Evolutionary conservation across 2,797 vertebrate species (phyloP), one percentile per base, ranked within the genome.

Genomic region (Eulemur mongoz): DNA sequence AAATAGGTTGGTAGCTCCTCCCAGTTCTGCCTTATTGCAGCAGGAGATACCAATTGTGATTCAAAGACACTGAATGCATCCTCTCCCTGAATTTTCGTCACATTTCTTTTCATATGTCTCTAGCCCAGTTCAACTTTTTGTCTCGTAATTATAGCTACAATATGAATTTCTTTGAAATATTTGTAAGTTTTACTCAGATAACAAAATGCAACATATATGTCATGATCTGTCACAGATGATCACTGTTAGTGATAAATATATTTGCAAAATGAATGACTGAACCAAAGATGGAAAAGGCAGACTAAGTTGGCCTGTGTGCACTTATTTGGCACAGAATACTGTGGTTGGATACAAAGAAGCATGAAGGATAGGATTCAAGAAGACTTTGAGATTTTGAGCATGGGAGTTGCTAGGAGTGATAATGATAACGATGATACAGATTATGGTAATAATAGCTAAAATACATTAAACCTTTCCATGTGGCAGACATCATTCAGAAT

Each of bases 101-200:
- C 89, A 65, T 59, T 65, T 93, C 12, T 22, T 84, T 91, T 70
- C 87, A 61, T 80, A 0, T 45, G 40, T 95, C 67, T 95, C 30
- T 73, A 92, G 27, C 70, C 94, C 50, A 72, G 23, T 82, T 95
- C 67, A 91, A 15, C 22, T 67, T 96, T 96, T 67, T 80, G 38
- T 61, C 45, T 92, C 73, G 59, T 92, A 90, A 91, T 89, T 94
- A 85, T 11, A 96, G 27, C 65, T 86, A 13, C 23, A 81, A 23
- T 97, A 35, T 50, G 50, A 43, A 75, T 94, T 63, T 80, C 22
- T 95, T 80, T 85, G 17, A 89, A 89, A 84, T 96, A 84, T 84
- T 89, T 87, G 18, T 88, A 80, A 90, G 65, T 95, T 63, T 94
- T 81, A 85, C 63, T 69, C 27, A 65, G 76, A 83, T 45, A 73